A percentile compares a stretch with the other conserved stretches of the same genome.
These are phyloP conservation scores for Ornithorhynchus anatinus DNA, from an alignment of 2,113 vertebrate species.

Conservation along the genomic window DNA sequence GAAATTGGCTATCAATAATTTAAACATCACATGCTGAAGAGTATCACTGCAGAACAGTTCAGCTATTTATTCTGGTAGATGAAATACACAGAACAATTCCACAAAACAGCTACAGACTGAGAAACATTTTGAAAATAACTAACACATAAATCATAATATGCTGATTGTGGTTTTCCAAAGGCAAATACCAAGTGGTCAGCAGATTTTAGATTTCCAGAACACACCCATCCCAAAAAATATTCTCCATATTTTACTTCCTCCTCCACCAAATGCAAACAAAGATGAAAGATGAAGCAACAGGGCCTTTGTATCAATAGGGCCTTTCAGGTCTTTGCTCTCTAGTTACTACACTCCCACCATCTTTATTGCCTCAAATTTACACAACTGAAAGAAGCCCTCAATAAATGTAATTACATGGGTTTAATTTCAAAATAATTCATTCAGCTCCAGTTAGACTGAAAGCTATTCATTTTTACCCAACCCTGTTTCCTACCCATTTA, in stretches of 20 bases:
- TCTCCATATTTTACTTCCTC: conserved; percentile 4
- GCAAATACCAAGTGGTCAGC: conserved; percentile 16
- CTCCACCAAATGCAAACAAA: conserved; percentile 18
- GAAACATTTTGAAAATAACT: conserved; percentile 3
- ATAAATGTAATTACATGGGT: neutral
- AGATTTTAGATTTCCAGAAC: neutral
- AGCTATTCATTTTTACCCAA: neutral
- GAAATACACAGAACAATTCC: neutral
- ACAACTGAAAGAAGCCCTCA: too few relatives aligned
- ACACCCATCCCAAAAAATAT: neutral
- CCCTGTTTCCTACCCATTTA: neutral
- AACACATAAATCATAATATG: neutral
- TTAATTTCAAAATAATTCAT: conserved; percentile 3
- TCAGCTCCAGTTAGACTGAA: conserved; percentile 1
- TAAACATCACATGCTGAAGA: neutral
- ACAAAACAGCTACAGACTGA: too few relatives aligned
- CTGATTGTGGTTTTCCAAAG: neutral
- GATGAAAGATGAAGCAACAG: neutral
- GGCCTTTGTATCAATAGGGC: conserved; percentile 4
- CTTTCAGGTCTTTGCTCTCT: neutral
- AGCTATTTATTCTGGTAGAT: neutral
- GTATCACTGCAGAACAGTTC: neutral
- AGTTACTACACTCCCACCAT: neutral
- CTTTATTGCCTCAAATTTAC: neutral
- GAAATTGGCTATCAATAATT: neutral